phyloP scores from a whole-genome alignment of 2,888 invertebrate species.

The Clunio marinus region DNA sequence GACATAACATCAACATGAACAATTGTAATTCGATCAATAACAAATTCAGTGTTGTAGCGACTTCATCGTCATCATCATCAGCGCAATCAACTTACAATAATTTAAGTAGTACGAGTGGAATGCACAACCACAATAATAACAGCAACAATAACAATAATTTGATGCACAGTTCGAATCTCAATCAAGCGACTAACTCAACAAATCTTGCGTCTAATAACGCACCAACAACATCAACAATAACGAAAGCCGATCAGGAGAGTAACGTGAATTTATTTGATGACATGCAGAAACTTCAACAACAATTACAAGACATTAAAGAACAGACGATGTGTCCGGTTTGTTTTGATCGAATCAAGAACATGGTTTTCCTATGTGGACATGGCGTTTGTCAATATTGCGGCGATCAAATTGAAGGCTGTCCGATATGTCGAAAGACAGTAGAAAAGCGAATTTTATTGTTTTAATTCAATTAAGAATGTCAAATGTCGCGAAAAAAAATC shows the following conservation, averaged over 20 bases:
- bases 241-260: slow-evolving; percentile 53
- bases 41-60: slow-evolving; percentile 11
- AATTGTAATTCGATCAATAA: slow-evolving; percentile 32
- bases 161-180: slow-evolving; percentile 31
- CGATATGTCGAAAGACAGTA: slow-evolving; percentile 94
- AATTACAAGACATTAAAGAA: slow-evolving; percentile 95
- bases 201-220: slow-evolving; percentile 41
- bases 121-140: too few species aligned
- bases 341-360: slow-evolving; percentile 94
- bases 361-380: slow-evolving; percentile 97
- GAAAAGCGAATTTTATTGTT: slow-evolving; percentile 93
- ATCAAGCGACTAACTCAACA: slow-evolving; percentile 40
- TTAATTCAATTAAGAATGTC: too few species aligned
- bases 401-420: slow-evolving; percentile 95
- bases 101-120: slow-evolving; percentile 43
- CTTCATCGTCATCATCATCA: slow-evolving; percentile 17
- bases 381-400: slow-evolving; percentile 98
- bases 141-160: slow-evolving; percentile 20
- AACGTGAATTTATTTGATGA: slow-evolving; percentile 69
- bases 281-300: slow-evolving; percentile 87
- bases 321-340: slow-evolving; percentile 99
- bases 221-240: slow-evolving; percentile 51
- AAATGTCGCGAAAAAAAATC: too few species aligned
- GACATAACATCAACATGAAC: slow-evolving; percentile 38
- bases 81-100: slow-evolving; percentile 44